Evolutionary conservation across 2,797 vertebrate species (phyloP), one percentile per base, ranked within the genome.

Genomic region (Rhinatrema bivittatum): DNA sequence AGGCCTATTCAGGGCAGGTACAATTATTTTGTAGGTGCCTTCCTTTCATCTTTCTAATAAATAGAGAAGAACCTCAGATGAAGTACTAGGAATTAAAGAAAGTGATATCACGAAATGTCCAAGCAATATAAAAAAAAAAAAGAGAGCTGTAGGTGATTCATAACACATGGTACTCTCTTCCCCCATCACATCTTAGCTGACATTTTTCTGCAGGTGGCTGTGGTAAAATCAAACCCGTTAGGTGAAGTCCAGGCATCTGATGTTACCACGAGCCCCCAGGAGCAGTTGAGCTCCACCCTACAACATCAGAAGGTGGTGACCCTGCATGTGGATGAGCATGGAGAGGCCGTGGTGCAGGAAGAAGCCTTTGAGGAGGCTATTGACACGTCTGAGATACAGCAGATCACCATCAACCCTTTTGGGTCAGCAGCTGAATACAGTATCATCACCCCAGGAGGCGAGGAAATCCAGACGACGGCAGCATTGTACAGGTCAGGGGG

Each of bases 401-500:
- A 93, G 70, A 91, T 96, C 16, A 78, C 90, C 24, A 81, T 96
- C 10, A 74, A 72, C 36, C 70, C 87, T 10, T 87, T 89, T 0
- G 80, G 81, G 20, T 56, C 62, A 0, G 55, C 72, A 1, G 42
- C 77, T 0, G 89, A 91, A 28, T 96, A 91, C 64, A 86, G 81
- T 28, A 86, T 97, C 44, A 86, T 93, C 13, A 69, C 94, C 1
- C 85, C 91, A 45, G 46, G 76, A 3, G 62, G 78, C 1, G 90
- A 90, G 43, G 90, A 89, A 65, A 83, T 87, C 16, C 80, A 83
- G 14, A 78, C 79, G 42, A 63, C 82, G 0, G 62, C 51, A 16
- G 50, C 72, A 0, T 66, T 82, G 16, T 93, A 89, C 74, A 87
- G 93, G 93, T 91, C n/a, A n/a, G n/a, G n/a, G n/a, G n/a, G n/a